Percentiles rank a stretch among this genome's conserved stretches.
These are phyloP conservation scores for Myotis planiceps DNA, from an alignment of 2,797 vertebrate species.

Conservation along the genomic window DNA sequence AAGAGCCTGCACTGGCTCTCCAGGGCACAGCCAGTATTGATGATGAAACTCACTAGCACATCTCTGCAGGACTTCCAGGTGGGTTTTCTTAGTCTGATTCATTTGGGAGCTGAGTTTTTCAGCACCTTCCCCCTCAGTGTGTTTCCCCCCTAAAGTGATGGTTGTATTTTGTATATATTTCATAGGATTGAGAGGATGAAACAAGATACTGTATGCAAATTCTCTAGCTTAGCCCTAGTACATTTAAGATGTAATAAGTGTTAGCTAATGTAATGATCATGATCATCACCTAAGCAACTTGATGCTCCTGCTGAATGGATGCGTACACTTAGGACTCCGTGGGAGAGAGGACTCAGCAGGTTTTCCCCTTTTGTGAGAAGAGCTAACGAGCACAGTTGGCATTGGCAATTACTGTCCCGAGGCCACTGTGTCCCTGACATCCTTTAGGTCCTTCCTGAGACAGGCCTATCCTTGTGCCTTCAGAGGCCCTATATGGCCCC, in stretches of 20 bases:
- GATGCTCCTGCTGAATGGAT: rapidly evolving
- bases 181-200: neutral
- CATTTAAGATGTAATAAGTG: neutral
- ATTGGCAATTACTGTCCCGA: neutral
- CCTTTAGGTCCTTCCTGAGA: neutral
- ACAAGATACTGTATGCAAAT: neutral
- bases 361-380: neutral
- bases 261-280: neutral
- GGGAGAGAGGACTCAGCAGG: neutral
- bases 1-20: neutral
- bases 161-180: neutral
- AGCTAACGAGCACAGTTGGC: neutral
- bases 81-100: neutral
- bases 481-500: rapidly evolving
- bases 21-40: neutral
- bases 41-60: neutral
- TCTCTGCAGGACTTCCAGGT: neutral
- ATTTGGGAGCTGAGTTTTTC: neutral
- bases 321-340: rapidly evolving
- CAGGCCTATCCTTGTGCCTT: neutral
- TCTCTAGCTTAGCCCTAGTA: neutral
- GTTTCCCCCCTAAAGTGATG: neutral
- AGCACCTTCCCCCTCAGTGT: neutral
- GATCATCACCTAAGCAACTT: neutral
- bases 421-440: neutral